phyloP scores from a whole-genome alignment of 2,888 invertebrate genomes.

The Ectropis crepuscularia region DNA sequence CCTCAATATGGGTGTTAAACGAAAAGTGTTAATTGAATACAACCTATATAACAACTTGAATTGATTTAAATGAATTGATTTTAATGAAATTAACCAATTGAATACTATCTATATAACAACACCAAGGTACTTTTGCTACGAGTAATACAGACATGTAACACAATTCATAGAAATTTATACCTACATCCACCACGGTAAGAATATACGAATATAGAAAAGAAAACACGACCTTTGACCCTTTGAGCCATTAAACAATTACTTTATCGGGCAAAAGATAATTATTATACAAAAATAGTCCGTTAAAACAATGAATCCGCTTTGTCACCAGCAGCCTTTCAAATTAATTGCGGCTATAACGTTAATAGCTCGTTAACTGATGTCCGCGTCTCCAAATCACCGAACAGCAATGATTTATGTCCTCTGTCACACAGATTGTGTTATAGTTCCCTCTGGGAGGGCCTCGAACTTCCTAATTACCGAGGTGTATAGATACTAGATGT shows the following conservation, averaged over 20 bases:
- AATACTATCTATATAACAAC: too few species aligned
- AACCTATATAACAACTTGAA: too few species aligned
- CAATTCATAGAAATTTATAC: too few species aligned
- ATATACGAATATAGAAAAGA: not conserved
- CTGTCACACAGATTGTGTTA: slow-evolving; percentile 28
- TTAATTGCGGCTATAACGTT: slow-evolving; percentile 52
- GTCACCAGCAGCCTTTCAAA: slow-evolving; percentile 41
- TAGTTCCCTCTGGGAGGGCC: slow-evolving; percentile 31
- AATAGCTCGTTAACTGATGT: slow-evolving; percentile 57
- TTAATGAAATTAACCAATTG: too few species aligned
- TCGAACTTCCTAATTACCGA: slow-evolving; percentile 41
- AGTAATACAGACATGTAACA: too few species aligned
- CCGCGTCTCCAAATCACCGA: slow-evolving; percentile 41
- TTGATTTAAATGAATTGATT: too few species aligned
- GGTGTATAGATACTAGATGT: not conserved
- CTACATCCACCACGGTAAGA: not conserved
- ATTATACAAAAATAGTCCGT: slow-evolving; percentile 6
- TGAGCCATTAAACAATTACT: not conserved
- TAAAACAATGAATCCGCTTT: slow-evolving; percentile 27
- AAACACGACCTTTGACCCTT: not conserved
- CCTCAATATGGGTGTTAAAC: too few species aligned
- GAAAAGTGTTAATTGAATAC: too few species aligned
- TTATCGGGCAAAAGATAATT: slow-evolving; percentile 2
- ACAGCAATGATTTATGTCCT: slow-evolving; percentile 58
- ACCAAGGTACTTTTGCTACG: too few species aligned